Base-by-base conservation (phyloP, 2,888 invertebrate genomes). In the Chalcosyrphus nemorum region DNA sequence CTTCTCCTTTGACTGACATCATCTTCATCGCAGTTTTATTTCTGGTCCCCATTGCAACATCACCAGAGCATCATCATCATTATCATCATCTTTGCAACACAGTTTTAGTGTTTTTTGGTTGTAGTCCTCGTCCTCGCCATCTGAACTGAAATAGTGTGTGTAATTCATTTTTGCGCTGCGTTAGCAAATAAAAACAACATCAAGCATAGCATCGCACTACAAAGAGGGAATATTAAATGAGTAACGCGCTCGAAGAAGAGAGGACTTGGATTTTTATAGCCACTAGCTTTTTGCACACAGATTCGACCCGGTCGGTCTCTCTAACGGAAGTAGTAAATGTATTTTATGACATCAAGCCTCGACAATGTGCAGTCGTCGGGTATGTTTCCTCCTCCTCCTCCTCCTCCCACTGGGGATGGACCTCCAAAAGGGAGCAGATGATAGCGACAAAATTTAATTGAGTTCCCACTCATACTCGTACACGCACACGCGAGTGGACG, bases 361-460 rank as follows among this genome's bases (percentile, higher is more conserved):
- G 21, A 61, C 41, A 38, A 76, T 81, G 70, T 81, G 76, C 81
- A 61, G 66, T 54, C 19, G 66, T 54, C 19, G 59, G 29, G 71
- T 43, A 59, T 35, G 19, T 47, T 27, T 15, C 29, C 15, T n/a
- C 27, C n/a, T 5, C 24, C 41, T 9, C 27, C 41, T 7, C 15
- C 27, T 27, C n/a, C n/a, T n/a, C n/a, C n/a, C n/a, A n/a, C n/a
- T n/a, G n/a, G n/a, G n/a, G n/a, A n/a, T 5, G 45, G 13, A 43
- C 7, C 21, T 24, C 27, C 19, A 24, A 59, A 45, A 27, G 17
- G 13, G 24, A 19, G 57, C 71, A 72, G 77, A 77, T 75, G 77
- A 72, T 61, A 77, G 72, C 77, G 82, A 78, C 78, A 74, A 78
- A 82, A 72, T 78, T 82, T 72, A 82, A 82, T 82, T 78, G 78